Evolutionary conservation across 2,797 vertebrate genomes (phyloP), one percentile per base, ranked within the genome.

Genomic region (Lycodopsis pacificus): DNA sequence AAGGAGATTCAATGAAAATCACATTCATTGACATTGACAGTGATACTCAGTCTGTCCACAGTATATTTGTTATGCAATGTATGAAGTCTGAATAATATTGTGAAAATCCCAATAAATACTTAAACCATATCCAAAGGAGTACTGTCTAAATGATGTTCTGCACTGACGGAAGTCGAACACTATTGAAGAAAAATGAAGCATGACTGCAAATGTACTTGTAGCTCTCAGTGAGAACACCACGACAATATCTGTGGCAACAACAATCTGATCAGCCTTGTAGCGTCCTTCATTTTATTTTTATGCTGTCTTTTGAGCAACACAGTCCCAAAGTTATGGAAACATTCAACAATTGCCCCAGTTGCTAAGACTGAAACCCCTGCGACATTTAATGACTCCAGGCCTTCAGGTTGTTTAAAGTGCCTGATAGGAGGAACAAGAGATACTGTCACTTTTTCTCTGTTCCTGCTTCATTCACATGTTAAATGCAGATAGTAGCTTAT

Each of bases 1-100:
- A 42, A 70, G 63, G 81, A 77, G 32, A 66, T 36, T 67, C 62
- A 83, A 10, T 68, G 65, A 73, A 53, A 70, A 58, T 9, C 6
- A 30, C 8, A 61, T 13, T 32, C n/a, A n/a, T 13, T 40, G 22
- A 57, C 34, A n/a, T 65, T 30, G 2, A 67, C 15, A 38, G 12
- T 56, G 25, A 62, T 46, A 53, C 1, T 51, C 8, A 3, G 0
- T 1, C 3, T 57, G 11, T 54, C 27, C 20, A n/a, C 30, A 40
- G 36, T 27, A 30, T 22, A 20, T 30, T 17, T 72, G 19, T 64
- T 42, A 13, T 11, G 22, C 25, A 56, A 15, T 71, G 48, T 40
- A 65, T n/a, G 40, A n/a, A n/a, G 9, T 27, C 54, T 17, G 17
- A 25, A 62, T 15, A 4, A 54, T 38, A 40, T n/a, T 32, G 51